Evolutionary conservation across 2,797 vertebrate species (phyloP).

Genomic region (Dryobates pubescens): DNA sequence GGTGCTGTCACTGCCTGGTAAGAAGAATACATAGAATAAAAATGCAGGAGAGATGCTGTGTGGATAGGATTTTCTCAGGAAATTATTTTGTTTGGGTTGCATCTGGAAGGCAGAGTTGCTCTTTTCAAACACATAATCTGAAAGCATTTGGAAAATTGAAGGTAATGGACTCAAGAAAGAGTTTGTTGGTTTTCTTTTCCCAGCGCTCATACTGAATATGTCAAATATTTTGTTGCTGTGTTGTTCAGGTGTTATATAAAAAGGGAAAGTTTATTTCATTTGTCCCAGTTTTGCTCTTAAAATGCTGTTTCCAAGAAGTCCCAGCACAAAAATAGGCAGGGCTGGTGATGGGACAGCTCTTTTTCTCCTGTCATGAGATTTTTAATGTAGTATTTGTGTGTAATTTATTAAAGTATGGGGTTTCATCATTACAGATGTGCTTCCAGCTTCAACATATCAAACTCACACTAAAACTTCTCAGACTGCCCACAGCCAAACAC

Average conservation of each 20-base stretch:
- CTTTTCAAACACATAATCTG: neutral
- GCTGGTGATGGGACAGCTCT: neutral
- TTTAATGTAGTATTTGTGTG: neutral
- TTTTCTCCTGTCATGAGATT: accelerated
- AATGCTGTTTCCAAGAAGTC: neutral
- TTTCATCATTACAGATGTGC: neutral
- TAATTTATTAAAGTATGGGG: accelerated
- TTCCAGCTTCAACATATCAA: neutral
- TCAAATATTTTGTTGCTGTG: neutral
- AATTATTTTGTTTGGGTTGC: neutral
- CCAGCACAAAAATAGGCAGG: neutral
- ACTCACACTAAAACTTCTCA: neutral
- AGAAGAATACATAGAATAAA: neutral
- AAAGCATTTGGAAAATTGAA: neutral
- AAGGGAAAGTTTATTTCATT: neutral
- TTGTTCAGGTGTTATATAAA: neutral
- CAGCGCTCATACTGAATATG: neutral
- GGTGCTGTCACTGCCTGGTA: neutral
- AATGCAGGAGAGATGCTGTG: neutral
- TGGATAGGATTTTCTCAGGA: accelerated
- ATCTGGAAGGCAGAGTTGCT: neutral
- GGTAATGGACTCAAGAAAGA: neutral
- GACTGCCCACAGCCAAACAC: neutral
- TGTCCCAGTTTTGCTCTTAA: neutral
- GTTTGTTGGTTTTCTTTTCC: neutral